A percentile compares a stretch with the other conserved stretches of the same genome.
Conservation (phyloP, 2,888 invertebrate genomes). For the Eupithecia abbreviata region DNA sequence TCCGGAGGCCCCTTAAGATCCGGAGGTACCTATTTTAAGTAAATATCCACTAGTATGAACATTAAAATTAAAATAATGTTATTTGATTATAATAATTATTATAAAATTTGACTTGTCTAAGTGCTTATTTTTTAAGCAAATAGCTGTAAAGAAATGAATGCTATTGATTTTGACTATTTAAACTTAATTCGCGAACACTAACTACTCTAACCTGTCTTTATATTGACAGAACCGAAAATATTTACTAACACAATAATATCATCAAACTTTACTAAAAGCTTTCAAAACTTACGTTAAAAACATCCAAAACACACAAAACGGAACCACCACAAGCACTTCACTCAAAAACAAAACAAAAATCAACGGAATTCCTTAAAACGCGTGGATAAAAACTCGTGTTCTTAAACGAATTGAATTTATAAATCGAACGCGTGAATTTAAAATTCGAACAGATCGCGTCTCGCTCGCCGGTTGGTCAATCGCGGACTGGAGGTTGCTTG, state of each 20-base stretch:
- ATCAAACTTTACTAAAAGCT: neutral
- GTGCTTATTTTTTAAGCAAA: no score
- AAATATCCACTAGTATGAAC: neutral
- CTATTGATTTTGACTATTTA: no score
- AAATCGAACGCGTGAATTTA: slow-evolving; percentile 23
- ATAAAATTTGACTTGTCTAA: no score
- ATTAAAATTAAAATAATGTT: neutral
- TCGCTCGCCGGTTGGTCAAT: slow-evolving; percentile 39
- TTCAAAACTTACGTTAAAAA: slow-evolving; percentile 2
- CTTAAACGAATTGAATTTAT: neutral
- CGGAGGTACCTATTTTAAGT: neutral
- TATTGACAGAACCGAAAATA: neutral
- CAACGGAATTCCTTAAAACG: neutral
- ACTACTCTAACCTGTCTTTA: neutral
- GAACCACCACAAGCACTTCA: neutral
- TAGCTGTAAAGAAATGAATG: no score
- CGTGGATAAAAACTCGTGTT: neutral
- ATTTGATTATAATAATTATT: no score
- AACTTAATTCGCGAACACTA: neutral
- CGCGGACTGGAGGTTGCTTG: slow-evolving; percentile 55
- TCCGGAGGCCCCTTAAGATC: no score
- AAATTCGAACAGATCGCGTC: slow-evolving; percentile 38
- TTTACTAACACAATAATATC: neutral
- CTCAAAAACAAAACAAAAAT: slow-evolving; percentile 4
- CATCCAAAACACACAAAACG: neutral